A percentile compares a stretch with the other conserved stretches of the same genome.
These are phyloP conservation scores for Cichladusa arquata DNA, from an alignment of 2,113 vertebrate species.

Conservation along the genomic window DNA sequence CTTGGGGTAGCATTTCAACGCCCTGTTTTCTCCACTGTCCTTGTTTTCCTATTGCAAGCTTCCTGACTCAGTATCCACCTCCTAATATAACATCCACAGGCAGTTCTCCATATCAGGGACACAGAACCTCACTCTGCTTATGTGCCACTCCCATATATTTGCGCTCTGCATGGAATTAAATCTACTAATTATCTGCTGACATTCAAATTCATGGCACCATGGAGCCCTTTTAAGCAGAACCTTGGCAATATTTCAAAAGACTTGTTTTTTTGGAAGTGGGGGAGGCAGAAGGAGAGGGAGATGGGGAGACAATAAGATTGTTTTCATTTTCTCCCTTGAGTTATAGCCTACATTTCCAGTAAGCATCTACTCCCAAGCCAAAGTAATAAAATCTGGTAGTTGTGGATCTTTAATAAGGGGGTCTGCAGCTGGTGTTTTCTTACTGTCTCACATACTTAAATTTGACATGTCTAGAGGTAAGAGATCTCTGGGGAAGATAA, in stretches of 20 bases:
- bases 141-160: neutral
- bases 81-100: neutral
- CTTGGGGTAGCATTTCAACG: neutral
- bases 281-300: neutral
- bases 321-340: neutral
- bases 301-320: neutral
- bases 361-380: neutral
- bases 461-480: neutral
- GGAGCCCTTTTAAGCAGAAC: neutral
- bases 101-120: neutral
- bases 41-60: neutral
- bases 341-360: neutral
- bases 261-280: neutral
- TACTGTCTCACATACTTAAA: neutral
- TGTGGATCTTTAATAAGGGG: neutral
- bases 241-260: neutral
- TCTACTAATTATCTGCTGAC: neutral
- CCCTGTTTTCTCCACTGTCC: neutral
- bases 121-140: neutral
- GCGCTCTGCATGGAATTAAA: neutral
- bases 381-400: neutral
- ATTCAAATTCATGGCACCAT: neutral
- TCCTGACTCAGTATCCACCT: neutral
- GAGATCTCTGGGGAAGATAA: neutral
- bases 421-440: neutral